A percentile compares a stretch with the other conserved stretches of the same genome.
Conservation (phyloP, 2,888 invertebrate genomes). For the Notodonta dromedarius region DNA sequence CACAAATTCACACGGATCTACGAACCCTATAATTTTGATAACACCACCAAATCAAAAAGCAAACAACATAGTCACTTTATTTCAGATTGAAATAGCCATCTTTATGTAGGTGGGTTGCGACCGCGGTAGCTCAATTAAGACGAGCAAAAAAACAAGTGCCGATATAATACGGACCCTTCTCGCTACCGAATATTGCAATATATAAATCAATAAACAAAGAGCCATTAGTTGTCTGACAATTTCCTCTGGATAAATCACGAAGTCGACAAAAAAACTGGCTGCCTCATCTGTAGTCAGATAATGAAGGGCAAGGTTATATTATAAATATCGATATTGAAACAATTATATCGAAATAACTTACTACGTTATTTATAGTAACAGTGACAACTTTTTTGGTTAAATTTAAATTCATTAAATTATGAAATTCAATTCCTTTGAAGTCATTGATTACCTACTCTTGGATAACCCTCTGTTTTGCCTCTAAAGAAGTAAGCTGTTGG, state of each 20-base stretch:
- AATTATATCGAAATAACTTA: slow-evolving; percentile 22
- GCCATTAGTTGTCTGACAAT: slow-evolving; percentile 81
- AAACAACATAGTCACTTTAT: slow-evolving; percentile 18
- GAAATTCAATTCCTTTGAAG: too few species aligned
- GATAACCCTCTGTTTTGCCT: too few species aligned
- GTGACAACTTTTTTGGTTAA: too few species aligned
- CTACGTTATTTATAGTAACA: too few species aligned
- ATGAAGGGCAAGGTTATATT: slow-evolving; percentile 59
- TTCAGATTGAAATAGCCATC: slow-evolving; percentile 32
- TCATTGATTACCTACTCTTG: too few species aligned
- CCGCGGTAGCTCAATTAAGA: slow-evolving; percentile 69
- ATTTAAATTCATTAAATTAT: too few species aligned
- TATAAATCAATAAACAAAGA: slow-evolving; percentile 84
- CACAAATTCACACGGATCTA: slow-evolving; percentile 65
- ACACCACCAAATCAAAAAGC: slow-evolving; percentile 55
- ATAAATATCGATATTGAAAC: slow-evolving; percentile 44
- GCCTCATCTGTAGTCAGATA: slow-evolving; percentile 57
- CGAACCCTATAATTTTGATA: slow-evolving; percentile 63
- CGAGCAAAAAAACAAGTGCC: slow-evolving; percentile 56
- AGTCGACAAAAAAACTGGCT: slow-evolving; percentile 62
- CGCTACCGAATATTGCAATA: slow-evolving; percentile 80
- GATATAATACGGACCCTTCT: slow-evolving; percentile 67
- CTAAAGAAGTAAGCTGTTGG: too few species aligned
- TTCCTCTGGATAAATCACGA: slow-evolving; percentile 82
- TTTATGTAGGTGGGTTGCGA: slow-evolving; percentile 52